phyloP scores from a whole-genome alignment of 1,140 invertebrate genomes.

The Pseudomyrmex gracilis region DNA sequence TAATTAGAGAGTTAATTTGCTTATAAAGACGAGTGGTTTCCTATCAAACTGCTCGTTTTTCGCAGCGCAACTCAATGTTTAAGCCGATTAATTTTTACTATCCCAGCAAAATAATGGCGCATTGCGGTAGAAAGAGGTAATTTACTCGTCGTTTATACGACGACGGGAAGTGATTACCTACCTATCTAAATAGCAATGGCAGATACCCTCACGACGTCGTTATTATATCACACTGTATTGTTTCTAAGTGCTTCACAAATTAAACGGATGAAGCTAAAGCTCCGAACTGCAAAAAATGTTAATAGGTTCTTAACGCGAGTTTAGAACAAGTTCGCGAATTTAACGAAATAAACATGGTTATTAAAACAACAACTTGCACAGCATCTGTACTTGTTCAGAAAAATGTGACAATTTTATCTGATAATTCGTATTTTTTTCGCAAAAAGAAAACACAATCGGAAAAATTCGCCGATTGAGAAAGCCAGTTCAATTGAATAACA shows the following conservation, averaged over 20 bases:
- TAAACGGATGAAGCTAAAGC: neutral
- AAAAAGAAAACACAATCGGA: neutral
- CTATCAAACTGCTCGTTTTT: conserved; percentile 4
- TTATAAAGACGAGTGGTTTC: conserved; percentile 28
- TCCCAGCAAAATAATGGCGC: conserved; percentile 53
- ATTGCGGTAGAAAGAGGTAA: conserved; percentile 32
- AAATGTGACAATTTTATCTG: neutral
- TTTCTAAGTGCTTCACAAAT: conserved; percentile 29
- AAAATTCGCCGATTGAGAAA: neutral
- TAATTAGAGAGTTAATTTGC: conserved; percentile 42
- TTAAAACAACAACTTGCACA: neutral
- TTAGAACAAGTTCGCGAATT: neutral
- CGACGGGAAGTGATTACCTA: conserved; percentile 26
- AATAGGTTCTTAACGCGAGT: conserved; percentile 17
- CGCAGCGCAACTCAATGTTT: conserved; percentile 15
- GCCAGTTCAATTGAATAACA: conserved; percentile 22
- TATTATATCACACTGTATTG: conserved; percentile 36
- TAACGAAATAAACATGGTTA: neutral
- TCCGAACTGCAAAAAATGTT: neutral
- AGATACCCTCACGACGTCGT: conserved; percentile 1
- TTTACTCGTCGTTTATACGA: conserved; percentile 39
- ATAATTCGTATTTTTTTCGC: neutral
- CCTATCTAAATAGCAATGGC: conserved; percentile 10
- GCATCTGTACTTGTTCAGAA: neutral
- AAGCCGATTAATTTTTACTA: conserved; percentile 61